Evolutionary conservation across 1,140 invertebrate genomes (phyloP), one percentile per base, ranked within the genome.

Genomic region (Lepidurus apus): DNA sequence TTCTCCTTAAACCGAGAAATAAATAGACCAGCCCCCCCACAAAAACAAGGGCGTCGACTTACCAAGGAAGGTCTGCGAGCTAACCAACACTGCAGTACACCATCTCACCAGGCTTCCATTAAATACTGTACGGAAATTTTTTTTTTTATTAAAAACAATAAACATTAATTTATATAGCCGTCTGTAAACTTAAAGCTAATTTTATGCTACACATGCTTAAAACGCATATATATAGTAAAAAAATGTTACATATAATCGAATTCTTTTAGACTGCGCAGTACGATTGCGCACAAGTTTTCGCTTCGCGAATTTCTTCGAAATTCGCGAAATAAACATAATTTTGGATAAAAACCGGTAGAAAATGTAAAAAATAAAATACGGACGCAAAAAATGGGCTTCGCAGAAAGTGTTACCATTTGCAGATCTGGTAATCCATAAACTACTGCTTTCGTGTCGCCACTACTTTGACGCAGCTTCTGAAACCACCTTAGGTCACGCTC

Each of bases 11-110:
- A n/a, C 53, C 9, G 17, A 65, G 53, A 65, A 65, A 65, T 65
- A 65, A 65, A 65, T 65, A 65, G 53, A 65, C 53, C 53, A 65
- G 34, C 53, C 53, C 53, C 53, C 53, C 53, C 53, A 65, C 53
- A 65, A 65, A 65, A 65, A 65, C 53, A 65, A 65, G 53, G 53
- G 53, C 53, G 53, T 65, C 53, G 53, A 65, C 53, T 65, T 65
- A 21, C 53, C 53, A 65, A n/a, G 53, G n/a, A 65, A 65, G 17
- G 21, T n/a, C 3, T 65, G 53, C 53, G 53, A 65, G 53, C 53
- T 11, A 65, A 21, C 53, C 53, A 21, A 21, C 53, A 65, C 53
- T 65, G 53, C 53, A 65, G 53, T 65, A 21, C 17, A 65, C 53
- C 53, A 65, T 65, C 53, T 21, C 53, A 65, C 53, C 7, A 65